Evolutionary conservation across 2,113 vertebrate species (phyloP), one percentile per base, ranked within the genome.

Genomic region (Gallinago jamesoni): DNA sequence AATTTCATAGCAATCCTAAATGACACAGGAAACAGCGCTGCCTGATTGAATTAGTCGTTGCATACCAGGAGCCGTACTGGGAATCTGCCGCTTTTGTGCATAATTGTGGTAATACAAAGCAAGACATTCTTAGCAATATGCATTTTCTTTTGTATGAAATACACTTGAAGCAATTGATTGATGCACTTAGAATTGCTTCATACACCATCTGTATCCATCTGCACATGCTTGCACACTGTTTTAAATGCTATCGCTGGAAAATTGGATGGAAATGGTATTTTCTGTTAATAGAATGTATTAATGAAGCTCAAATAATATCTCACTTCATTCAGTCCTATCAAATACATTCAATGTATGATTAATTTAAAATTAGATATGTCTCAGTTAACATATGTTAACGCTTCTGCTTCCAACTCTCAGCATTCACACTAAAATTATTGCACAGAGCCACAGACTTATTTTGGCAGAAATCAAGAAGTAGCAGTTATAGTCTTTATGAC

Each of bases 161-260:
- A 57, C 43, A 62, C 68, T 87, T 47, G 56, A 87, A 90, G 23
- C 31, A 62, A 77, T 4, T 89, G 84, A 88, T 74, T 55, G 39
- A 88, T 95, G 69, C 23, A 47, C 76, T 86, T 18, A 50, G n/a
- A 30, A 81, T 80, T 90, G 63, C 70, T 95, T 66, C 57, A 37
- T 72, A 30, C 56, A 76, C 73, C 91, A 87, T 93, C 87, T 91
- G 63, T 6, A 82, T 60, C 91, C 93, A 79, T 85, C 89, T 95
- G 89, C 37, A 59, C 22, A 14, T 2, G 57, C 47, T 52, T 80
- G 35, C 39, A 41, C 35, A 13, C n/a, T 41, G 53, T 8, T 86
- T 69, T 50, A 50, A 94, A 79, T 18, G 82, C 67, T 62, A 3
- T 75, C 37, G 74, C 12, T 30, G 70, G 37, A 4, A 28, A 22